Conservation (phyloP, 37 sponge, comb jelly and placozoan species). For the Aplysina aerophoba region DNA sequence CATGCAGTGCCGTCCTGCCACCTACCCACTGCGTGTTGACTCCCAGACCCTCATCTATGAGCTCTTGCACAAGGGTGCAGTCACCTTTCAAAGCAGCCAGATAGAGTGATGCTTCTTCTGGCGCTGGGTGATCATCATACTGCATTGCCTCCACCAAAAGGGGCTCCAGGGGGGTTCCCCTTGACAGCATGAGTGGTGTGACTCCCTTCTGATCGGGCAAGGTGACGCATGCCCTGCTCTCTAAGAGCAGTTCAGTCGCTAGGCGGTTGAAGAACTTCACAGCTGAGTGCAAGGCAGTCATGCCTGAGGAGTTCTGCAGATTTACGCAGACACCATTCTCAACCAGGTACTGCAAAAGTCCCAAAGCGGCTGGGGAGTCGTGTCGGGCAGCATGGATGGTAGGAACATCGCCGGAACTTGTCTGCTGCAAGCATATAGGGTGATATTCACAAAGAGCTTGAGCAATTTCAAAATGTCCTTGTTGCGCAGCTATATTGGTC, state of each 20-base stretch:
- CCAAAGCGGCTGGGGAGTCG: neutral
- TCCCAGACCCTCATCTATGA: constrained; percentile 22
- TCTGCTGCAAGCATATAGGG: constrained; percentile 66
- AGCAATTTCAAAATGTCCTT: constrained; percentile 45
- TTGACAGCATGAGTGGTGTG: constrained; percentile 43
- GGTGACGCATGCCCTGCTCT: constrained; percentile 48
- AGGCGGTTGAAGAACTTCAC: constrained; percentile 17
- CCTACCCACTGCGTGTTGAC: constrained; percentile 67
- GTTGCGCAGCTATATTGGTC: constrained; percentile 64
- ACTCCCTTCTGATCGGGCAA: constrained; percentile 47
- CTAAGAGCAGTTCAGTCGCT: constrained; percentile 45
- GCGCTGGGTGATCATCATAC: constrained; percentile 4
- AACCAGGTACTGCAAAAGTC: constrained; percentile 44
- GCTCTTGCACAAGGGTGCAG: constrained; percentile 24
- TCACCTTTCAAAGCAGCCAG: constrained; percentile 54
- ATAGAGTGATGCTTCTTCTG: constrained; percentile 59
- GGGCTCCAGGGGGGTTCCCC: neutral
- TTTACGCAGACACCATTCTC: constrained; percentile 61
- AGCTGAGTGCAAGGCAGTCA: constrained; percentile 65
- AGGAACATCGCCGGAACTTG: constrained; percentile 48
- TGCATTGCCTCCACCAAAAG: neutral
- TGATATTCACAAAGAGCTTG: constrained; percentile 52
- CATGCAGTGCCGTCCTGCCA: constrained; percentile 67
- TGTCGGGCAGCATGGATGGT: constrained; percentile 41
- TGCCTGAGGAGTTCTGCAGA: constrained; percentile 60